These are phyloP conservation scores for Phaethornis superciliosus DNA, from an alignment of 2,113 vertebrate species.

Conservation along the genomic window DNA sequence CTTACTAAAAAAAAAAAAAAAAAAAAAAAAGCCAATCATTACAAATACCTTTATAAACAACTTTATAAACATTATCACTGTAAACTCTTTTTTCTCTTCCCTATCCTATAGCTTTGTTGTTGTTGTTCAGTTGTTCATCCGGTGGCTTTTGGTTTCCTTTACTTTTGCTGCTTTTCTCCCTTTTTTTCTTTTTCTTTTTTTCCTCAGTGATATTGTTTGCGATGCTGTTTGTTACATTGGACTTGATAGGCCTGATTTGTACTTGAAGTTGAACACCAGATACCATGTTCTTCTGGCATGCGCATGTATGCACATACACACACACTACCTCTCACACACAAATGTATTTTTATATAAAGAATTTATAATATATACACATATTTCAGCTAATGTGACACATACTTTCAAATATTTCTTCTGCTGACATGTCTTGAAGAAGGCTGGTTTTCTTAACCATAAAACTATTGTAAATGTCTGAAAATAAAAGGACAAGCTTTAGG, in stretches of 20 bases:
- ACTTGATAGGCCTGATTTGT: not conserved
- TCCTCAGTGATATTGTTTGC: fast-evolving
- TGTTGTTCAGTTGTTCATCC: not conserved
- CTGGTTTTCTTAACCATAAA: not conserved
- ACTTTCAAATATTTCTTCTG: not conserved
- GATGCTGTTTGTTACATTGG: not conserved
- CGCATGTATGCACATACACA: not conserved
- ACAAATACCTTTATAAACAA: not conserved
- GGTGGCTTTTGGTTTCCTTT: not conserved
- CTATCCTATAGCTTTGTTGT: not conserved
- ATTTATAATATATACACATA: not conserved
- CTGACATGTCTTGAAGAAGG: not conserved
- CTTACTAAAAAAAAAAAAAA: no score
- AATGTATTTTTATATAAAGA: not conserved
- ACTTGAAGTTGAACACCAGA: not conserved
- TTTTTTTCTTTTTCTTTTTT: no score
- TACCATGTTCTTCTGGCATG: not conserved
- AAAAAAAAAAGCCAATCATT: not conserved
- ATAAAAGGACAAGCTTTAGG: slow-evolving; percentile 17
- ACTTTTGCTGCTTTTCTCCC: not conserved
- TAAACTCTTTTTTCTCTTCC: not conserved
- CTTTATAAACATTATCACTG: no score
- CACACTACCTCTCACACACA: not conserved
- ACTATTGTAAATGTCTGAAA: not conserved
- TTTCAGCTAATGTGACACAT: not conserved